Evolutionary conservation across 2,888 invertebrate genomes (phyloP).

Genomic region (Synanthedon vespiformis): DNA sequence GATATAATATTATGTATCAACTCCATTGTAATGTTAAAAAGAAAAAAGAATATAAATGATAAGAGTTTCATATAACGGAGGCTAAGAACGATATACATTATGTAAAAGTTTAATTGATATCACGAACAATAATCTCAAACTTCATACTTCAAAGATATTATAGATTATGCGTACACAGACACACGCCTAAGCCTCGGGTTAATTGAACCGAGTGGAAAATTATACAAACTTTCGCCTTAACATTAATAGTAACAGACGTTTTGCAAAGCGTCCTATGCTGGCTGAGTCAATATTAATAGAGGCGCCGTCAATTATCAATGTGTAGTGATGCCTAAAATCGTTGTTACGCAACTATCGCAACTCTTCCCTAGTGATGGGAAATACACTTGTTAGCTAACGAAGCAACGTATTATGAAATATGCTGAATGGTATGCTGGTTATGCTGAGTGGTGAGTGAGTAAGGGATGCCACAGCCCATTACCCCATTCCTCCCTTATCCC

Average conservation of each 20-base stretch:
- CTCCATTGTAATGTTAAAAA: constrained; percentile 4
- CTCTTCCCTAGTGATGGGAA: neutral
- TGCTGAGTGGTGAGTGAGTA: too few relatives aligned
- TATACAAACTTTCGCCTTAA: constrained; percentile 40
- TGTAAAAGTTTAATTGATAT: constrained; percentile 11
- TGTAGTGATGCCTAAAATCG: constrained; percentile 56
- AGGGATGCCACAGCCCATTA: too few relatives aligned
- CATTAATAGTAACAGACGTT: constrained; percentile 31
- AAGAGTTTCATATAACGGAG: neutral
- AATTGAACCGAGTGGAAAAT: constrained; percentile 33
- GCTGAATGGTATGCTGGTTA: too few relatives aligned
- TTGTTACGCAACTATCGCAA: constrained; percentile 13
- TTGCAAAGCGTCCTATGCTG: constrained; percentile 25
- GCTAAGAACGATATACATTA: too few relatives aligned
- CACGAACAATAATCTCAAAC: constrained; percentile 31
- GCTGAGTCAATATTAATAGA: constrained; percentile 60
- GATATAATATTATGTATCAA: too few relatives aligned
- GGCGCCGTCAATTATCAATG: constrained; percentile 60
- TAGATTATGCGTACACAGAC: neutral
- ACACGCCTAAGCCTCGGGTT: constrained; percentile 14
- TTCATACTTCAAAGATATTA: constrained; percentile 6
- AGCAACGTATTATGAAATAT: too few relatives aligned
- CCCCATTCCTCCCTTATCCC: too few relatives aligned
- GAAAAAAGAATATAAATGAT: neutral
- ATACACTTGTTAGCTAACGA: neutral